Evolutionary conservation across 1,140 invertebrate genomes (phyloP), one percentile per base, ranked within the genome.

Genomic region (Sminthurinus signatus): DNA sequence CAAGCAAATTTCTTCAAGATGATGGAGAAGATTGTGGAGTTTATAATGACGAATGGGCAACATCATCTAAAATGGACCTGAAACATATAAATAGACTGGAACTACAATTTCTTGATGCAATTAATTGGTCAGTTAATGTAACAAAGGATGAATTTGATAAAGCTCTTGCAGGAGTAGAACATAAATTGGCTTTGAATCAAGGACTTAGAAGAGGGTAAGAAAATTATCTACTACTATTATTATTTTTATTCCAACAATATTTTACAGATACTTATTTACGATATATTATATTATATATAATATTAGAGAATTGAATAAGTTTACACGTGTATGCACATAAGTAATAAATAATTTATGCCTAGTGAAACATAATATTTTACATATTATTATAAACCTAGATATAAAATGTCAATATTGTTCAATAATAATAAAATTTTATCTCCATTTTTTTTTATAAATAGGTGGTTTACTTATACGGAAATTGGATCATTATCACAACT

Each of bases 1-100:
- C 93, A 28, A 93, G 89, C 72, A 97, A 97, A 81, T 96, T 92
- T 78, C 80, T 96, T 70, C 86, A 91, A 75, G 93, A 95, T 75
- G 88, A 92, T 76, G 93, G 92, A 55, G 88, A 91, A 78, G 86
- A 89, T 69, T 88, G 91, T 74, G 88, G 91, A 76, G 88, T 94
- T 56, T 87, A 88, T 73, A 87, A 92, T 73, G 82, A 83, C 60
- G 89, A 93, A 79, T 97, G 93, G 93, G 91, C 92, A 39, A 79
- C 82, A 42, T 88, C 88, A 25, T 87, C 84, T 10, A 84, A 86
- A 61, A 77, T 95, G 55, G 83, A 85, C 54, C 75, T 87, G 10
- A 79, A 83, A 52, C 82, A 88, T 71, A 80, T 96, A 10, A 93
- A 93, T 77, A 78, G 84, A 75, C 78, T 95, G 51, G 93, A 97